Percentiles rank a stretch among this genome's conserved stretches.
Evolutionary conservation across 2,888 invertebrate genomes (phyloP).

Genomic region (Eilema caniola): DNA sequence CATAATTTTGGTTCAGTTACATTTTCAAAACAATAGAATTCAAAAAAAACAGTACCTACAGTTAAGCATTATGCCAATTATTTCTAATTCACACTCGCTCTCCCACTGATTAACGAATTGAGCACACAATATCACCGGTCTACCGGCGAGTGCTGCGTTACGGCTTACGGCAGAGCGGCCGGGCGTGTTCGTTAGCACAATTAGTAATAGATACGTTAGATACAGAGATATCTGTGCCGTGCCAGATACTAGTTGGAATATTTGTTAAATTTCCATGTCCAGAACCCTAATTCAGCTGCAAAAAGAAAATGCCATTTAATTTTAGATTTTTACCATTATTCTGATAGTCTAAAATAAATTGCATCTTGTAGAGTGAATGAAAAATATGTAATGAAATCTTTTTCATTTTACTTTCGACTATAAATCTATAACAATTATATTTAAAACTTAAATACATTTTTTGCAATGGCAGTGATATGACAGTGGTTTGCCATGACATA

Average conservation of each 20-base stretch:
- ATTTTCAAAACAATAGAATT: background rate
- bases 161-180: background rate
- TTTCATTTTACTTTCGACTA: no score
- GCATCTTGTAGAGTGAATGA: no score
- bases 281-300: no score
- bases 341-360: no score
- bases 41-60: background rate
- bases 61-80: background rate
- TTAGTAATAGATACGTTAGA: conserved; percentile 1
- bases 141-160: background rate
- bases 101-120: background rate
- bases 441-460: no score
- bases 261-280: background rate
- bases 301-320: no score
- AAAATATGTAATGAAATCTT: no score
- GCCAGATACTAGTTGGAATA: background rate
- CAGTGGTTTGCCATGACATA: no score
- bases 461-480: no score
- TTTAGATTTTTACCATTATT: no score
- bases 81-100: conserved; percentile 4
- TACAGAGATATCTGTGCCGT: background rate
- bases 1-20: no score
- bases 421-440: no score
- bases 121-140: conserved; percentile 1
- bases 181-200: conserved; percentile 1